Evolutionary conservation across 2,888 invertebrate genomes (phyloP).

Genomic region (Choreutis nemorana): DNA sequence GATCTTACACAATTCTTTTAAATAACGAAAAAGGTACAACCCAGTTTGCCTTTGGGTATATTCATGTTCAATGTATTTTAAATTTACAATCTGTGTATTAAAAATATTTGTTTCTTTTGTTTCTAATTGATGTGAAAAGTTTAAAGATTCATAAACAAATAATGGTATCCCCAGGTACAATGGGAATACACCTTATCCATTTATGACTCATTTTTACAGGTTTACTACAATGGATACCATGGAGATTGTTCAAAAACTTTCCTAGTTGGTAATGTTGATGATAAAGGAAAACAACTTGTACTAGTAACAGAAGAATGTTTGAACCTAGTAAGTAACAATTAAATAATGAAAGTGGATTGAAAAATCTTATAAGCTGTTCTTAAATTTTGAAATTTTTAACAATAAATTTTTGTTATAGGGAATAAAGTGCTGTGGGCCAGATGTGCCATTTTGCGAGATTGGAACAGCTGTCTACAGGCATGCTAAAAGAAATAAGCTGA

Average conservation of each 20-base stretch:
- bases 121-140: too few relatives aligned
- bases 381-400: neutral
- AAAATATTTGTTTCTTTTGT: too few relatives aligned
- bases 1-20: too few relatives aligned
- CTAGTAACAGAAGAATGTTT: constrained; percentile 75
- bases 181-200: too few relatives aligned
- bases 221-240: constrained; percentile 84
- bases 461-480: constrained; percentile 71
- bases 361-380: neutral
- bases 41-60: too few relatives aligned
- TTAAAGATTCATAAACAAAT: neutral
- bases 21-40: too few relatives aligned
- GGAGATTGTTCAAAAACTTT: constrained; percentile 93
- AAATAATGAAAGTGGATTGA: too few relatives aligned
- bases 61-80: too few relatives aligned
- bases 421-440: constrained; percentile 69
- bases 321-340: constrained; percentile 52
- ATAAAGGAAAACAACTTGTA: constrained; percentile 73
- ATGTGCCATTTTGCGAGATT: constrained; percentile 64
- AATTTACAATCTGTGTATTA: too few relatives aligned
- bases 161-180: neutral
- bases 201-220: constrained; percentile 47
- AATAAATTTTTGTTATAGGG: constrained; percentile 30
- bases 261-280: constrained; percentile 84
- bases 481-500: constrained; percentile 69